phyloP scores from a whole-genome alignment of 1,140 invertebrate species.

The Drosophila parabipectinata region DNA sequence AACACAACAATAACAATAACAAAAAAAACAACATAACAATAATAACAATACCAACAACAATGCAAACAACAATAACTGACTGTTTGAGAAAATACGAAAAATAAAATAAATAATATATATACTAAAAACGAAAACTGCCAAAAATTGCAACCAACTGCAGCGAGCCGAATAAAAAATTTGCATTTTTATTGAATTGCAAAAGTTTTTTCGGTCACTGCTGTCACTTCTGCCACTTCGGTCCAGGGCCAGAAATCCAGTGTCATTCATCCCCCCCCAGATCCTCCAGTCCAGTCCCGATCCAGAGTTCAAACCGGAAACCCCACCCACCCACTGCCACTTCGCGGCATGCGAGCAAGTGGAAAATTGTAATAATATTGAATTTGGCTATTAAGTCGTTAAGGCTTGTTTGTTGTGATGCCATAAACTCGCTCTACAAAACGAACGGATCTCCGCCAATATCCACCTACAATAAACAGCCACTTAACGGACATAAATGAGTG shows the following conservation, averaged over 20 bases:
- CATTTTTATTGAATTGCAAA: conserved; percentile 80
- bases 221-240: conserved; percentile 32
- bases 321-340: neutral
- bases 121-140: conserved; percentile 52
- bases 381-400: conserved; percentile 79
- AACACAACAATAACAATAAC: conserved; percentile 39
- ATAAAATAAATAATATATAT: conserved; percentile 18
- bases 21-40: conserved; percentile 39
- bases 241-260: conserved; percentile 2
- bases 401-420: conserved; percentile 53
- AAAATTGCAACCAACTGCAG: conserved; percentile 70
- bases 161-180: conserved; percentile 59
- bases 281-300: neutral
- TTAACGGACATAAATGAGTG: conserved; percentile 39
- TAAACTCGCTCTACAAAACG: conserved; percentile 36
- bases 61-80: conserved; percentile 30
- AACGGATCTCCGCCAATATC: conserved; percentile 14
- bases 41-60: conserved; percentile 28
- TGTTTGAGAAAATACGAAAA: conserved; percentile 7
- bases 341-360: conserved; percentile 58
- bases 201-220: conserved; percentile 73
- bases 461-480: conserved; percentile 48
- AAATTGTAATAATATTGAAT: conserved; percentile 79
- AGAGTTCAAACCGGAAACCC: conserved; percentile 22
- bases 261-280: neutral